Evolutionary conservation across 1,140 invertebrate species (phyloP), one percentile per base, ranked within the genome.

Genomic region (Spodoptera frugiperda): DNA sequence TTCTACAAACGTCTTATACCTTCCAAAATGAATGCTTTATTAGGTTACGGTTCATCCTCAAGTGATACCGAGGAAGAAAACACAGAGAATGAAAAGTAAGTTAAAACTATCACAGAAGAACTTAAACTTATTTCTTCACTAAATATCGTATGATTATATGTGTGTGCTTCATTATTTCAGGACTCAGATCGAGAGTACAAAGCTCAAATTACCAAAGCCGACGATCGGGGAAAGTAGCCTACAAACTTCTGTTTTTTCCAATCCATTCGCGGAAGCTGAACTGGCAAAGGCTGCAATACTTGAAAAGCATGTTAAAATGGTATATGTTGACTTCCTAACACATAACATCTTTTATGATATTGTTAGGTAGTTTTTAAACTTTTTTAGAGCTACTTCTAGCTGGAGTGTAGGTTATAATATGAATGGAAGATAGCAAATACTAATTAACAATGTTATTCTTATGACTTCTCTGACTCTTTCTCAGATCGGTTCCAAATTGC

Each of bases 251-350:
- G 98, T 99, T 3, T 99, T 99, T 91, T 96, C 95, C 25, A 99
- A 98, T 95, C 98, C 97, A 12, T 99, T 97, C 91, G 95, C 96
- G n/a, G 96, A 97, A 89, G 98, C 97, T n/a, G 98, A 98, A 89
- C 95, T 96, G 85, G 97, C 97, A 5, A 98, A 98, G 88, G 96
- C 96, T 73, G 97, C 97, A 2, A 97, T 98, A 65, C 92, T 99
- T 11, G 98, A 99, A 87, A 98, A 98, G 85, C 98, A 99, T 91
- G 98, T 99, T 0, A 98, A 98, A 95, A 98, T 99, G 97, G 97
- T 97, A 87, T 89, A 94, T 92, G 93, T 93, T 92, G 91, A 95
- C 95, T 82, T 91, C 86, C 91, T 89, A 89, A 88, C 82, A 79
- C 39, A 75, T 53, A 79, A n/a, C 25, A 57, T 67, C 15, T 3